Evolutionary conservation across 1,140 invertebrate genomes (phyloP).

Genomic region (Sipha flava): DNA sequence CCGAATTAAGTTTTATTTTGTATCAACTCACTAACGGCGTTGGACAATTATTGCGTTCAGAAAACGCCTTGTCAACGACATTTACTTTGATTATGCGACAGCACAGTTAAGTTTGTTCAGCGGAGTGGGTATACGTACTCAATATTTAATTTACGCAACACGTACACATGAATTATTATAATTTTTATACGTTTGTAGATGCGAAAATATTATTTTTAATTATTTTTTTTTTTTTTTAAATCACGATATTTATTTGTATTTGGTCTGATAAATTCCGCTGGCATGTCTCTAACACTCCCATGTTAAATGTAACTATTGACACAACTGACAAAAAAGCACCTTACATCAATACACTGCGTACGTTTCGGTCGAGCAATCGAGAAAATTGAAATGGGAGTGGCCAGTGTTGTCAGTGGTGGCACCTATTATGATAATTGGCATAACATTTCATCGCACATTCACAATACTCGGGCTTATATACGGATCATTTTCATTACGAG

Average conservation of each 20-base stretch:
- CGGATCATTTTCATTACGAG: constrained; percentile 7
- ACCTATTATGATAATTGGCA: constrained; percentile 12
- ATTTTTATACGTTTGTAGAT: too few relatives aligned
- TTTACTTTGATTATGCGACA: background rate
- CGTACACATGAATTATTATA: background rate
- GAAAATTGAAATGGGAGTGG: constrained; percentile 28
- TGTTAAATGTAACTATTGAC: background rate
- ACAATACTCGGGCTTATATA: background rate
- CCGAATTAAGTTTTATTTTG: too few relatives aligned
- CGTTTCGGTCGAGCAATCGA: background rate
- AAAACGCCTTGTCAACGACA: too few relatives aligned
- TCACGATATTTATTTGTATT: background rate
- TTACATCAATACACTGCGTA: background rate
- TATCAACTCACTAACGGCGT: too few relatives aligned
- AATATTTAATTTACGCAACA: background rate
- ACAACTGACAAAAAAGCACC: background rate
- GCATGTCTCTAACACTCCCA: background rate
- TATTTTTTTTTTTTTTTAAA: background rate
- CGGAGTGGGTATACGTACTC: background rate
- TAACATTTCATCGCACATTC: background rate
- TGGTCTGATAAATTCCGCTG: background rate
- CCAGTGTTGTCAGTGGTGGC: background rate
- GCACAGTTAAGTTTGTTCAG: background rate
- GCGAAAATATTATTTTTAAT: constrained; percentile 1
- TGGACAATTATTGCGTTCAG: too few relatives aligned